Percentiles rank a stretch among this genome's conserved stretches.
Conservation (phyloP, 1,140 invertebrate species). For the Achatina immaculata region DNA sequence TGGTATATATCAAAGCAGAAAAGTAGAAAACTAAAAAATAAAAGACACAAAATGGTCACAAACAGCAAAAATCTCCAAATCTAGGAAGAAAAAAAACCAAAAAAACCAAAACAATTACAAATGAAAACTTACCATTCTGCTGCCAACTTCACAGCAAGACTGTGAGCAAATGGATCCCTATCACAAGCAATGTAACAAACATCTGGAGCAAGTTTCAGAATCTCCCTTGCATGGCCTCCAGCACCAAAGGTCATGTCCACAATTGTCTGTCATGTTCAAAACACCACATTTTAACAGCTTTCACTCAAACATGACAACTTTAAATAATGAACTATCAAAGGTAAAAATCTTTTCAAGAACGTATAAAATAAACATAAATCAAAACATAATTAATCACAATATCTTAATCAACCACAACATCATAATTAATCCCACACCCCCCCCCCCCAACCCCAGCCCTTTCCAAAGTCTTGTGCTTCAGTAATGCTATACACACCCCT, state of each 20-base stretch:
- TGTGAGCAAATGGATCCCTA: constrained; percentile 85
- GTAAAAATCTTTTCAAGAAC: too few species aligned
- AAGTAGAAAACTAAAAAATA: too few species aligned
- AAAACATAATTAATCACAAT: too few species aligned
- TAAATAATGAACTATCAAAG: not conserved
- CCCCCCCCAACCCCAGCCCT: too few species aligned
- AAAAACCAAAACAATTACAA: not conserved
- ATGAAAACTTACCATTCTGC: constrained; percentile 63
- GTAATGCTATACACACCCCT: too few species aligned
- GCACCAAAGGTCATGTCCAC: constrained; percentile 85
- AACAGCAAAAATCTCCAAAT: not conserved
- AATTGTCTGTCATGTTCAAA: constrained; percentile 48
- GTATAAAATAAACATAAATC: too few species aligned
- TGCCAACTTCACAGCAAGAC: constrained; percentile 74
- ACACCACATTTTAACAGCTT: constrained; percentile 31
- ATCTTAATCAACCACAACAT: too few species aligned
- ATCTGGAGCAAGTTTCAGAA: constrained; percentile 75
- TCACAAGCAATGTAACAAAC: constrained; percentile 85
- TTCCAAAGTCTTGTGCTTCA: too few species aligned
- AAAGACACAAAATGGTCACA: too few species aligned
- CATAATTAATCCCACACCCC: too few species aligned
- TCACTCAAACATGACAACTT: not conserved
- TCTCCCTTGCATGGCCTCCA: constrained; percentile 85
- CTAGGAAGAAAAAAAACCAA: not conserved
- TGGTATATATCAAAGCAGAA: too few species aligned